Evolutionary conservation across 2,888 invertebrate species (phyloP).

Genomic region (Isoperla grammatica): DNA sequence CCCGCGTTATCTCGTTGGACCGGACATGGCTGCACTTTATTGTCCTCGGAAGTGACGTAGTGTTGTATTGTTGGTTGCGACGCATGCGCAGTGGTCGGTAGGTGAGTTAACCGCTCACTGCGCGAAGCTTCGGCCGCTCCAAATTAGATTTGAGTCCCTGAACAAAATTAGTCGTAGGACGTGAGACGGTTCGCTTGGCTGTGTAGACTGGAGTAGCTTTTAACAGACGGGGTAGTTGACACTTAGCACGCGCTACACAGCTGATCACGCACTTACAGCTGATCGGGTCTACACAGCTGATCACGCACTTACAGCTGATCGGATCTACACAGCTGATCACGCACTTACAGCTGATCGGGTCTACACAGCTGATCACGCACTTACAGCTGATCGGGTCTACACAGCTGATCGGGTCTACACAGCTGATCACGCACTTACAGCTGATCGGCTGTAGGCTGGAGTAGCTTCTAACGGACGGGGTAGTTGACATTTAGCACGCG

Average conservation of each 20-base stretch:
- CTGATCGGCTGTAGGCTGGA: conserved; percentile 4
- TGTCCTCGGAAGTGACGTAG: conserved; percentile 23
- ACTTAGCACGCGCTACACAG: conserved; percentile 28
- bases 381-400: too few relatives aligned
- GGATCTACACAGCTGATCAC: conserved; percentile 23
- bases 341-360: conserved; percentile 31
- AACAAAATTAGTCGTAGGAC: conserved; percentile 17
- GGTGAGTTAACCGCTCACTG: conserved; percentile 25
- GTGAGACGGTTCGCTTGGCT: conserved; percentile 5
- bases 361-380: conserved; percentile 32
- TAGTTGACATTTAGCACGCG: conserved; percentile 32
- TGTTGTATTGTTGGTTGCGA: not conserved
- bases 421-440: conserved; percentile 32
- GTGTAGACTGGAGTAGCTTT: conserved; percentile 14
- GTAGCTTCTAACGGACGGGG: conserved; percentile 31
- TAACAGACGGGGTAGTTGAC: conserved; percentile 34
- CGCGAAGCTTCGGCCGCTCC: conserved; percentile 21
- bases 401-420: conserved; percentile 25
- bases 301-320: too few relatives aligned
- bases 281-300: conserved; percentile 32
- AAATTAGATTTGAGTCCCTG: conserved; percentile 26
- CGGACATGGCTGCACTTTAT: conserved; percentile 15
- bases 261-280: conserved; percentile 27
- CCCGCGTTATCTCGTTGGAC: too few relatives aligned
- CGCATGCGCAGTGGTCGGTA: too few relatives aligned